Percentiles rank a stretch among this genome's conserved stretches.
These are phyloP conservation scores for Probosciger aterrimus DNA, from an alignment of 2,113 vertebrate species.

Conservation along the genomic window DNA sequence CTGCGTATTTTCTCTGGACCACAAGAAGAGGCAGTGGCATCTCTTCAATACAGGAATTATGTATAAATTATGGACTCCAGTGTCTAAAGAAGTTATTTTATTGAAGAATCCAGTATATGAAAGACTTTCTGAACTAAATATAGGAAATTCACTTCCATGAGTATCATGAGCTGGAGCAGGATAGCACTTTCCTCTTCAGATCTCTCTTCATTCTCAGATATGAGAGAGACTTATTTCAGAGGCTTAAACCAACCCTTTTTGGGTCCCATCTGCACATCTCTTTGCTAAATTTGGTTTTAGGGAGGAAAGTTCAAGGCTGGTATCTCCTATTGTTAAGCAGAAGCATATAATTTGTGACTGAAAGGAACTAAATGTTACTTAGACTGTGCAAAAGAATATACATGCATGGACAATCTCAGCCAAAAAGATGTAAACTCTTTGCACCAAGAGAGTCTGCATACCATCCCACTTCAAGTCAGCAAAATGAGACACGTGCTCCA, in stretches of 20 bases:
- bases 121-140: neutral
- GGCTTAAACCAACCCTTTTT: neutral
- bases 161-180: neutral
- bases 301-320: neutral
- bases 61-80: neutral
- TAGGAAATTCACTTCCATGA: neutral
- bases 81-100: neutral
- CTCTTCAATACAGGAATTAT: neutral
- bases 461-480: neutral
- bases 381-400: neutral
- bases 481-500: neutral
- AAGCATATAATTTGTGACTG: neutral
- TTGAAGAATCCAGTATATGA: neutral
- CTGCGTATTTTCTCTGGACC: neutral
- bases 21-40: neutral
- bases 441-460: neutral
- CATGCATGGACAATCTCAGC: neutral
- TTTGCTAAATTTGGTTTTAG: neutral
- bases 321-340: neutral
- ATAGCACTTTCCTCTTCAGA: neutral
- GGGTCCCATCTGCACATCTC: neutral
- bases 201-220: neutral
- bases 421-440: neutral
- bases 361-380: neutral
- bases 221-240: neutral